Percentiles rank a stretch among this genome's conserved stretches.
Evolutionary conservation across 1,140 invertebrate species (phyloP).

Genomic region (Limonius californicus): DNA sequence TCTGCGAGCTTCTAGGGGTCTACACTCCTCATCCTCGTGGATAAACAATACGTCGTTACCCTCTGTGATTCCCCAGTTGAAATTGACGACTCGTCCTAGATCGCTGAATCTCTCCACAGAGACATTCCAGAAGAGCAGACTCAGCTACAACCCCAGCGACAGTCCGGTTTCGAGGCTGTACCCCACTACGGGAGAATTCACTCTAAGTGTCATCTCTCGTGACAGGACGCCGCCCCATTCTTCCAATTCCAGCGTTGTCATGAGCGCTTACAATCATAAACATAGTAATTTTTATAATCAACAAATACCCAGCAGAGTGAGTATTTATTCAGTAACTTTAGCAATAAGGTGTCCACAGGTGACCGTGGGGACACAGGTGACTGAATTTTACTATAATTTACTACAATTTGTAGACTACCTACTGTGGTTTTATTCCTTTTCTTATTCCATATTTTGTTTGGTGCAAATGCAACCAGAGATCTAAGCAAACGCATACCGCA

Average conservation of each 20-base stretch:
- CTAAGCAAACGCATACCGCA: too few species aligned
- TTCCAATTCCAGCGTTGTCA: too few species aligned
- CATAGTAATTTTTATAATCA: not conserved
- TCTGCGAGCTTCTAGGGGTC: conserved; percentile 3
- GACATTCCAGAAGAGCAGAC: conserved; percentile 28
- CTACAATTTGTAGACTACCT: too few species aligned
- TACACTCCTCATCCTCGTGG: not conserved
- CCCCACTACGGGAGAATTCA: not conserved
- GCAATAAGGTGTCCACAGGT: too few species aligned
- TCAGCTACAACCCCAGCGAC: conserved; percentile 29
- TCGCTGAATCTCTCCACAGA: conserved; percentile 37
- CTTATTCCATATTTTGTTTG: too few species aligned
- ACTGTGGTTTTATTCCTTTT: too few species aligned
- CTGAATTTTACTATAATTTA: too few species aligned
- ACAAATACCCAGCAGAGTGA: not conserved
- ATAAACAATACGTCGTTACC: not conserved
- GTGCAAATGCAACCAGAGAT: too few species aligned
- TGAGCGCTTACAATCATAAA: too few species aligned
- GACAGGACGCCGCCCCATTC: conserved; percentile 36
- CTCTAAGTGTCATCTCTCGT: conserved; percentile 29
- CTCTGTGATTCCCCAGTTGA: not conserved
- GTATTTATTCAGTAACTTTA: too few species aligned
- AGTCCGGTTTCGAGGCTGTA: not conserved
- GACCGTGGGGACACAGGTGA: too few species aligned
- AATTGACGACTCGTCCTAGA: conserved; percentile 28